Percentiles rank a stretch among this genome's conserved stretches.
These are phyloP conservation scores for Spisula subtruncata DNA, from an alignment of 2,888 invertebrate genomes.

Conservation along the genomic window DNA sequence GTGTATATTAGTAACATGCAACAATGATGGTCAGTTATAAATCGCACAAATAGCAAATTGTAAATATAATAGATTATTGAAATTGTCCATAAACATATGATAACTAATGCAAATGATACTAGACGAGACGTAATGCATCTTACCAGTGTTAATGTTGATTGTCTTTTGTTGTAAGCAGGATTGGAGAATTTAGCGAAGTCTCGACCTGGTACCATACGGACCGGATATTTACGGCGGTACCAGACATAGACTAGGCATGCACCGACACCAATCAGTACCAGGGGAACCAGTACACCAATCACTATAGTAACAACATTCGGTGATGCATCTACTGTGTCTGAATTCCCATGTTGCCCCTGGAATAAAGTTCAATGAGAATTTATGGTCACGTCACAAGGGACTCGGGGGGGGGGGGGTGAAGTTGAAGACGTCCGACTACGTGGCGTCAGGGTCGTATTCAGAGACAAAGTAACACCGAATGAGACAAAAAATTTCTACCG, in stretches of 20 bases:
- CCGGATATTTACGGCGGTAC: slow-evolving; percentile 82
- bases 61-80: too few relatives aligned
- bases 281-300: slow-evolving; percentile 75
- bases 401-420: too few relatives aligned
- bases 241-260: slow-evolving; percentile 75
- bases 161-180: slow-evolving; percentile 75
- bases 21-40: too few relatives aligned
- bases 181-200: slow-evolving; percentile 81
- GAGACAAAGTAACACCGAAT: too few relatives aligned
- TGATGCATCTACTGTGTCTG: background rate
- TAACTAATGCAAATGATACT: background rate
- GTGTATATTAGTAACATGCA: too few relatives aligned
- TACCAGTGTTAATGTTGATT: slow-evolving; percentile 72
- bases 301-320: slow-evolving; percentile 69
- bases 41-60: too few relatives aligned
- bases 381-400: too few relatives aligned
- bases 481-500: too few relatives aligned
- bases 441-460: too few relatives aligned
- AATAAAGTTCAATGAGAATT: background rate
- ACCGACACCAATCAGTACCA: slow-evolving; percentile 64
- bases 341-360: slow-evolving; percentile 41
- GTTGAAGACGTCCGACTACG: too few relatives aligned
- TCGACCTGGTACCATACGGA: slow-evolving; percentile 82
- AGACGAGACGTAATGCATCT: slow-evolving; percentile 20
- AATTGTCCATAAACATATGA: too few relatives aligned